These are phyloP conservation scores for Limenitis camilla DNA, from an alignment of 2,888 invertebrate genomes.

Conservation along the genomic window DNA sequence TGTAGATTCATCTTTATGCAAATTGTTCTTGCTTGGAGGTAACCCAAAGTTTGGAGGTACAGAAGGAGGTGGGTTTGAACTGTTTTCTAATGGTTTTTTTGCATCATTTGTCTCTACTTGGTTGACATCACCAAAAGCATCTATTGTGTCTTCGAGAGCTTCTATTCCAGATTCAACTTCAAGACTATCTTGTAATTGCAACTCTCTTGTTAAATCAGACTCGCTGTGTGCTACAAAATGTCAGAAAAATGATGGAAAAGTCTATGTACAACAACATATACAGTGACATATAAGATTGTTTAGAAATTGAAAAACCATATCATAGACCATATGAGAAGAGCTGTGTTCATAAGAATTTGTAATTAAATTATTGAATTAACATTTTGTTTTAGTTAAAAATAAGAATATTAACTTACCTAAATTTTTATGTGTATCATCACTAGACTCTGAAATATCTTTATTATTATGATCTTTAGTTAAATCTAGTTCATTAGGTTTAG, in stretches of 20 bases:
- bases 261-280: too few relatives aligned
- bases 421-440: slow-evolving; percentile 67
- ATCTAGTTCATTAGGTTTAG: slow-evolving; percentile 54
- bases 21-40: slow-evolving; percentile 50
- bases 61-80: slow-evolving; percentile 25
- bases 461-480: slow-evolving; percentile 33
- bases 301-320: too few relatives aligned
- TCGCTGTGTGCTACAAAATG: slow-evolving; percentile 42
- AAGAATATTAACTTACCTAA: slow-evolving; percentile 39
- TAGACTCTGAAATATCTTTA: slow-evolving; percentile 56
- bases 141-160: slow-evolving; percentile 64
- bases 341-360: background rate
- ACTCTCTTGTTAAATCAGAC: slow-evolving; percentile 43
- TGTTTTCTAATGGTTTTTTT: slow-evolving; percentile 30
- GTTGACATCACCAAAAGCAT: slow-evolving; percentile 46
- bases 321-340: too few relatives aligned
- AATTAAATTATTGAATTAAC: background rate
- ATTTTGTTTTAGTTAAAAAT: background rate
- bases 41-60: slow-evolving; percentile 39
- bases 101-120: slow-evolving; percentile 30
- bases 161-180: slow-evolving; percentile 72
- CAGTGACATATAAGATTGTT: too few relatives aligned
- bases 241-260: background rate
- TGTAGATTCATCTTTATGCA: slow-evolving; percentile 25
- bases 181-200: slow-evolving; percentile 43